phyloP scores from a whole-genome alignment of 30 jellyfish, hydroid and myxozoan genomes.

The Rhopilema esculentum region DNA sequence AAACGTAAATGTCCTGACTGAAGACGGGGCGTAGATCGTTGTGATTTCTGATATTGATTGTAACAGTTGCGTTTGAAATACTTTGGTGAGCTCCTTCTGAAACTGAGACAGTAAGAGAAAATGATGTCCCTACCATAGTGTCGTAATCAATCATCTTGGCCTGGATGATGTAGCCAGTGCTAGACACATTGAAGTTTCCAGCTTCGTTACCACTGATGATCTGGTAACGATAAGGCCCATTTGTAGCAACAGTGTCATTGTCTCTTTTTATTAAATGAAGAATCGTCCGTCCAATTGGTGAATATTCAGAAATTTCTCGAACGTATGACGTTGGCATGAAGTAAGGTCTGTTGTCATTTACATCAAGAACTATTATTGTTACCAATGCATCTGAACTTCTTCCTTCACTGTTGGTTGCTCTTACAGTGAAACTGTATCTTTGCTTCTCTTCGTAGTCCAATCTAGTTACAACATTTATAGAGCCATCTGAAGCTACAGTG shows the following conservation, averaged over 20 bases:
- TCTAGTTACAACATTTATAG: constrained; percentile 11
- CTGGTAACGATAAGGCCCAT: constrained; percentile 39
- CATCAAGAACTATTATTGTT: constrained; percentile 67
- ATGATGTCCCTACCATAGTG: constrained; percentile 55
- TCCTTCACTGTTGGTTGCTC: constrained; percentile 75
- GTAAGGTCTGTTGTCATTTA: constrained; percentile 88
- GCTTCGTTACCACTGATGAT: constrained; percentile 48
- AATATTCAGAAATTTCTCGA: constrained; percentile 58
- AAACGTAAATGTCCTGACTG: constrained; percentile 40
- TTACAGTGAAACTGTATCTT: constrained; percentile 67
- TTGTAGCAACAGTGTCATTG: constrained; percentile 58
- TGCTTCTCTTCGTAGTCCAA: constrained; percentile 75
- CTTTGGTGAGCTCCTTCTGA: constrained; percentile 53
- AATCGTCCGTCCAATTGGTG: constrained; percentile 69
- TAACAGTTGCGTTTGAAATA: constrained; percentile 69
- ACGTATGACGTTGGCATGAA: constrained; percentile 55
- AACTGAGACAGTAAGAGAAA: constrained; percentile 43
- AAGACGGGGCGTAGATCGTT: constrained; percentile 75
- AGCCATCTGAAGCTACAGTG: constrained; percentile 59
- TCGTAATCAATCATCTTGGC: constrained; percentile 61
- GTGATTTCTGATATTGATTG: constrained; percentile 51
- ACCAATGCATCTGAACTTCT: constrained; percentile 66
- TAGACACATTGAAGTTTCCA: constrained; percentile 41
- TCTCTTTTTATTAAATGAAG: constrained; percentile 55
- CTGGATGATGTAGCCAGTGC: constrained; percentile 45